Evolutionary conservation across 2,113 vertebrate species (phyloP).

Genomic region (Nyctereutes procyonoides): DNA sequence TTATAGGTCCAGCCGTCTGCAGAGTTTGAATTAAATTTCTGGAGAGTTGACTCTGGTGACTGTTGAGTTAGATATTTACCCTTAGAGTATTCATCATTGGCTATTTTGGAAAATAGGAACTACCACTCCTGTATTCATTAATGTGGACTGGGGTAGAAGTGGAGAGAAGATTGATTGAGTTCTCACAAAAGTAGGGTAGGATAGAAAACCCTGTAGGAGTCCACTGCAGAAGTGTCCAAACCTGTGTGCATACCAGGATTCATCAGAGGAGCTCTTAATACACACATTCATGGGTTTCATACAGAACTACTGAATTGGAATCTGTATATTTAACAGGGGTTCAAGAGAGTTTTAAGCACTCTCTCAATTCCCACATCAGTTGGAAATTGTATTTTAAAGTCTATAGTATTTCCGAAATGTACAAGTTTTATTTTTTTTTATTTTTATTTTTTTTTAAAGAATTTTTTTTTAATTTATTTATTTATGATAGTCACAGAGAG

Average conservation of each 20-base stretch:
- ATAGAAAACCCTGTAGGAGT: background rate
- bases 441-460: too few relatives aligned
- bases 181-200: background rate
- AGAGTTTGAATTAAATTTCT: slow-evolving; percentile 37
- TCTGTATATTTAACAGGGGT: background rate
- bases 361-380: background rate
- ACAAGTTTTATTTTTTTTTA: background rate
- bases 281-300: background rate
- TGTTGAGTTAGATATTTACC: background rate
- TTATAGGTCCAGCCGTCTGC: background rate
- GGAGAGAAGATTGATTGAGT: background rate
- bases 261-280: background rate
- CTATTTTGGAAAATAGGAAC: background rate
- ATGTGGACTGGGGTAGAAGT: background rate
- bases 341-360: slow-evolving; percentile 3
- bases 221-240: background rate
- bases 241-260: background rate
- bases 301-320: background rate
- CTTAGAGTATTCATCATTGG: background rate
- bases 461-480: too few relatives aligned
- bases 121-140: background rate
- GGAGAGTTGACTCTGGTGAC: background rate
- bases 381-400: background rate
- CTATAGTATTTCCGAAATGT: background rate
- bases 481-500: too few relatives aligned